Evolutionary conservation across 2,797 vertebrate species (phyloP).

Genomic region (Mastacembelus armatus): DNA sequence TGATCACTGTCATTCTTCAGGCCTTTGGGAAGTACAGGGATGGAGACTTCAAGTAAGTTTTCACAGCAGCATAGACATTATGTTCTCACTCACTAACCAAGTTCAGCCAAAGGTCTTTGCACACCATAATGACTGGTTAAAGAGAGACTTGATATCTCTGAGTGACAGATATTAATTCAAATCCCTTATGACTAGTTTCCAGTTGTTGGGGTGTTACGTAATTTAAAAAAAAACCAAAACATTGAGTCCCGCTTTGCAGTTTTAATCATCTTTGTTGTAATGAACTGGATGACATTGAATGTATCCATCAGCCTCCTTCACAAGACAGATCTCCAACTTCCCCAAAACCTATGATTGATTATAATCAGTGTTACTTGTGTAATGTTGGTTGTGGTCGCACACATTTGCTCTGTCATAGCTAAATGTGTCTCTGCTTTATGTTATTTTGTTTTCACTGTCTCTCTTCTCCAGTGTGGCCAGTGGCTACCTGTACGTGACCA

Average conservation of each 20-base stretch:
- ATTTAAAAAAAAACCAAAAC: too few relatives aligned
- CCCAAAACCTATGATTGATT: background rate
- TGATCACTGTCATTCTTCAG: slow-evolving; percentile 95
- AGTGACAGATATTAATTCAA: background rate
- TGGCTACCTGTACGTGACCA: slow-evolving; percentile 96
- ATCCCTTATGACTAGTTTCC: background rate
- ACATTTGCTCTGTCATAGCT: background rate
- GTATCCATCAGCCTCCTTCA: too few relatives aligned
- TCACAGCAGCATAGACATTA: background rate
- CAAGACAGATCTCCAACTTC: background rate
- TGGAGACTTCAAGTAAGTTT: slow-evolving; percentile 96
- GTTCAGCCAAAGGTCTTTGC: background rate
- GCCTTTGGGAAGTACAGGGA: slow-evolving; percentile 97
- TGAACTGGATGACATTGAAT: too few relatives aligned
- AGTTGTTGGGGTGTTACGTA: too few relatives aligned
- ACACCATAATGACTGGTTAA: background rate
- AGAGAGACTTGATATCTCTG: background rate
- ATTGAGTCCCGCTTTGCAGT: background rate
- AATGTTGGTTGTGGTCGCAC: too few relatives aligned
- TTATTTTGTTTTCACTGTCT: background rate
- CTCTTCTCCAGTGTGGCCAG: slow-evolving; percentile 88
- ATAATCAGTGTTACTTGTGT: too few relatives aligned
- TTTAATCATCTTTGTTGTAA: background rate
- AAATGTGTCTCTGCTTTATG: background rate
- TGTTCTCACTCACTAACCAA: background rate